Percentiles rank a stretch among this genome's conserved stretches.
Conservation (phyloP, 2,888 invertebrate species). For the Hofmannophila pseudospretella region DNA sequence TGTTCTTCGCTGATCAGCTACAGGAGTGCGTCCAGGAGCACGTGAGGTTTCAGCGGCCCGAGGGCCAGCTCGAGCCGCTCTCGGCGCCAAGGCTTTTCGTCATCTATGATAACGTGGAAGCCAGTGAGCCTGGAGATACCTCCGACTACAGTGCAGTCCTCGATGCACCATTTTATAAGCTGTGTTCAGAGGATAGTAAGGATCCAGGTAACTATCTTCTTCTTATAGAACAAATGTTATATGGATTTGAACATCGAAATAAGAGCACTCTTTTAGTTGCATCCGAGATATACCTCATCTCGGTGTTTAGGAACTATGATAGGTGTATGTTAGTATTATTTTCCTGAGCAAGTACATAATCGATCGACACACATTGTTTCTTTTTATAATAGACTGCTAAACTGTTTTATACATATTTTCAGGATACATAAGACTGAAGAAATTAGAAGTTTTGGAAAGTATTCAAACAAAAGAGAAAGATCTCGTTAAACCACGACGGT, state of each 20-base stretch:
- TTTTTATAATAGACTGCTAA: no score
- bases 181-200: conserved; percentile 76
- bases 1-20: conserved; percentile 83
- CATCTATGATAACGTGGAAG: conserved; percentile 85
- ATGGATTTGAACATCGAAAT: no score
- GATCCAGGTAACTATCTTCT: conserved; percentile 64
- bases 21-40: conserved; percentile 82
- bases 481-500: conserved; percentile 21
- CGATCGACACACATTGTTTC: no score
- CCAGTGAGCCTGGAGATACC: conserved; percentile 80
- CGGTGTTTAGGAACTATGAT: no score
- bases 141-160: conserved; percentile 77
- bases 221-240: no score
- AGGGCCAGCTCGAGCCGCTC: conserved; percentile 71
- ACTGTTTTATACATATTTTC: no score
- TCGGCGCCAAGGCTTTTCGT: conserved; percentile 81
- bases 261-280: no score
- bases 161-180: conserved; percentile 81
- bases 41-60: conserved; percentile 70
- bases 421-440: conserved; percentile 79
- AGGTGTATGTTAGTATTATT: no score
- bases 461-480: conserved; percentile 47
- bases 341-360: no score
- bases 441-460: conserved; percentile 70
- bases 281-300: no score